phyloP scores from a whole-genome alignment of 2,888 invertebrate genomes.

The Netelia virgata region DNA sequence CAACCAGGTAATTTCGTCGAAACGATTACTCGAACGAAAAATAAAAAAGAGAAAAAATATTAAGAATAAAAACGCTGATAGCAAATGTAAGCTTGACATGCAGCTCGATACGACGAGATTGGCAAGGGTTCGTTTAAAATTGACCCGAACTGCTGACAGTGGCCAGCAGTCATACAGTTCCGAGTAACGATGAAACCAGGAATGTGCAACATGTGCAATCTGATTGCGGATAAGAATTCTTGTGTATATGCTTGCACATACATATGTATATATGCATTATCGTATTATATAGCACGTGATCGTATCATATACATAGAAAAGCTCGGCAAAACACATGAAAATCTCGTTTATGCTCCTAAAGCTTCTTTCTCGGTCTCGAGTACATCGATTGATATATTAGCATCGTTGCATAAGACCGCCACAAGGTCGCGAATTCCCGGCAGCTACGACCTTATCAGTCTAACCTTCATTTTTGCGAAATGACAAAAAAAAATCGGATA shows the following conservation, averaged over 20 bases:
- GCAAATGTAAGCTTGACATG: constrained; percentile 25
- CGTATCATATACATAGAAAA: constrained; percentile 62
- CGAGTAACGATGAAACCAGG: constrained; percentile 82
- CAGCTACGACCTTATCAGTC: constrained; percentile 74
- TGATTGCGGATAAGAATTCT: constrained; percentile 80
- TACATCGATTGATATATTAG: constrained; percentile 71
- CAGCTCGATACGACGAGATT: constrained; percentile 24
- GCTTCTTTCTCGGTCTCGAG: constrained; percentile 56
- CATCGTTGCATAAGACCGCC: constrained; percentile 64
- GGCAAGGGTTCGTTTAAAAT: constrained; percentile 67
- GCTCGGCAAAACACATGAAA: constrained; percentile 49
- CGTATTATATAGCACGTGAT: constrained; percentile 62
- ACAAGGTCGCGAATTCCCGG: constrained; percentile 74
- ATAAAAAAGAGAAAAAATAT: constrained; percentile 41
- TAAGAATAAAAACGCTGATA: constrained; percentile 2
- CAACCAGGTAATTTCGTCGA: constrained; percentile 87
- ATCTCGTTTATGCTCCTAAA: constrained; percentile 48
- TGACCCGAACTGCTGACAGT: constrained; percentile 76
- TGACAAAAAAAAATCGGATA: constrained; percentile 34
- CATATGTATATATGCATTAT: constrained; percentile 41
- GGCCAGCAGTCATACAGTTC: constrained; percentile 78
- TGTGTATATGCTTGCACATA: constrained; percentile 65
- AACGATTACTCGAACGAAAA: constrained; percentile 7
- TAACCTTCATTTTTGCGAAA: constrained; percentile 63
- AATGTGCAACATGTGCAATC: constrained; percentile 81